Percentiles rank a stretch among this genome's conserved stretches.
Evolutionary conservation across 2,797 vertebrate genomes (phyloP).

Genomic region (Tapera naevia): DNA sequence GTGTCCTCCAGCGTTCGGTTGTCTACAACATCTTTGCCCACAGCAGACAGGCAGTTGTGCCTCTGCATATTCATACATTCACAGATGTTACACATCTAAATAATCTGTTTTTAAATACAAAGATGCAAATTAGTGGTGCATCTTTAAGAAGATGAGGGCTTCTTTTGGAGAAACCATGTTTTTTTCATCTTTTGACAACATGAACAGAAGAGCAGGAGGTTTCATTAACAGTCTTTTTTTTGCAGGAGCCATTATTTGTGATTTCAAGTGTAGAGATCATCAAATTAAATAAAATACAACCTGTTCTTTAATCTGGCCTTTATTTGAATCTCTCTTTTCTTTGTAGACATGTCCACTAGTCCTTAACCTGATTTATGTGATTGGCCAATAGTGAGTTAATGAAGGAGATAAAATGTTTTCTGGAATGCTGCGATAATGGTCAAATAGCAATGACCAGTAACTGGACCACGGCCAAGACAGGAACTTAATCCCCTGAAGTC

Average conservation of each 20-base stretch:
- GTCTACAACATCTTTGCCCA: not conserved
- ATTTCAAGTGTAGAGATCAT: constrained; percentile 7
- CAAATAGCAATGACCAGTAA: constrained; percentile 58
- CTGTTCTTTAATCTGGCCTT: constrained; percentile 35
- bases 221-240: constrained; percentile 30
- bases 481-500: constrained; percentile 43
- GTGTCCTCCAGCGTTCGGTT: not conserved
- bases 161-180: not conserved
- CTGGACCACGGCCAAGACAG: constrained; percentile 47
- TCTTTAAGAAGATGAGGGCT: not conserved
- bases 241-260: not conserved
- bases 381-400: constrained; percentile 69
- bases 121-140: not conserved
- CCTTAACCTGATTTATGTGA: constrained; percentile 65
- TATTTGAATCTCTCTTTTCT: constrained; percentile 47
- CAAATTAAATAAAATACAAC: constrained; percentile 19
- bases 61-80: not conserved
- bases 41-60: not conserved
- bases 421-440: constrained; percentile 57
- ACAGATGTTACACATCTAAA: not conserved
- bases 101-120: not conserved
- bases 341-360: constrained; percentile 43
- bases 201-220: not conserved
- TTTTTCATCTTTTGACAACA: not conserved
- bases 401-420: constrained; percentile 69